phyloP scores from a whole-genome alignment of 2,888 invertebrate species.

The Tyria jacobaeae region DNA sequence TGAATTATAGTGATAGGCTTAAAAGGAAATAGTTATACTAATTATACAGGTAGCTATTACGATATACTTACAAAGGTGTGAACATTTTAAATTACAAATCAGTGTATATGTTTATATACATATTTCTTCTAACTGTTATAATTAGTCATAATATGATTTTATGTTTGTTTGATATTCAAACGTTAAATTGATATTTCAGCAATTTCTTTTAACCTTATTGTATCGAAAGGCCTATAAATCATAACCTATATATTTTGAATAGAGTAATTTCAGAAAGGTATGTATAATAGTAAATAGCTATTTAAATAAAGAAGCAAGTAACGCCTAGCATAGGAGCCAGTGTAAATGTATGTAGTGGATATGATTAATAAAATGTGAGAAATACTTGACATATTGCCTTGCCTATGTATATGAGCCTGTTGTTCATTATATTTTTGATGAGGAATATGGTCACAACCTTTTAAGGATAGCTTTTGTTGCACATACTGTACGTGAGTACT shows the following conservation, averaged over 20 bases:
- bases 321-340: constrained; percentile 25
- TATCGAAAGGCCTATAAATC: not conserved
- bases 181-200: not conserved
- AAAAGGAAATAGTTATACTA: constrained; percentile 51
- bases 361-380: constrained; percentile 77
- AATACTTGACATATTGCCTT: constrained; percentile 75
- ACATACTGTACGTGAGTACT: not conserved
- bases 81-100: constrained; percentile 55
- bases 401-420: constrained; percentile 51
- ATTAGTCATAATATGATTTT: not conserved
- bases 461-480: not conserved
- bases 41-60: constrained; percentile 43
- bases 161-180: not conserved
- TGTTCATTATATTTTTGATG: constrained; percentile 56
- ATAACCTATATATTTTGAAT: not conserved
- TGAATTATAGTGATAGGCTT: constrained; percentile 39
- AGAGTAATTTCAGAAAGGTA: not conserved
- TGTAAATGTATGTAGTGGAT: constrained; percentile 59
- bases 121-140: not conserved
- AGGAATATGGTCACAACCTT: constrained; percentile 29
- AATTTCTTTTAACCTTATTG: not conserved
- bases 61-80: constrained; percentile 60
- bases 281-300: not conserved
- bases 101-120: constrained; percentile 30
- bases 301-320: not conserved